Percentiles rank a stretch among this genome's conserved stretches.
Evolutionary conservation across 2,113 vertebrate genomes (phyloP).

Genomic region (Syrmaticus mikado): DNA sequence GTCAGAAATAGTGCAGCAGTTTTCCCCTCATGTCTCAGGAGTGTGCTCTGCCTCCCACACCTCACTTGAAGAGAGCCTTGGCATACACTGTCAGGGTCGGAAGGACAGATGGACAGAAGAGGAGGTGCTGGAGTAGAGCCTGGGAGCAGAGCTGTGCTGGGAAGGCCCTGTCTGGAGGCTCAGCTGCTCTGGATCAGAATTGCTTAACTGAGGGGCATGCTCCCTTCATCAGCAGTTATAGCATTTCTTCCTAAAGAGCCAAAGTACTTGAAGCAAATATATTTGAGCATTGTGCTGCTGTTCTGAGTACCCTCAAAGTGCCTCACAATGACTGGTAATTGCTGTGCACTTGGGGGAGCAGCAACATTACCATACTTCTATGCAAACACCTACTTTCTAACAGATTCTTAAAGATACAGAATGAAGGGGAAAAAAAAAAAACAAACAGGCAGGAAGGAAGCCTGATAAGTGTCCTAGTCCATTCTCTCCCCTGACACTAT

Average conservation of each 20-base stretch:
- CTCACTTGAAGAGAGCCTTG: neutral
- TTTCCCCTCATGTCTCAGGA: rapidly evolving
- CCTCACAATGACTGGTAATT: neutral
- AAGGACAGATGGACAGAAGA: neutral
- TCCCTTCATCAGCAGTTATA: neutral
- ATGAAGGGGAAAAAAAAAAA: rapidly evolving
- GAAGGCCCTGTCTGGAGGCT: neutral
- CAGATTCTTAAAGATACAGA: neutral
- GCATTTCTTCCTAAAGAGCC: neutral
- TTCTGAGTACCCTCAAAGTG: neutral
- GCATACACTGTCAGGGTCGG: neutral
- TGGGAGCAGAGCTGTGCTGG: neutral
- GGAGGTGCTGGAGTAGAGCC: neutral
- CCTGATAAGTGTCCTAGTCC: neutral
- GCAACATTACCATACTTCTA: neutral
- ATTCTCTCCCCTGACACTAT: neutral
- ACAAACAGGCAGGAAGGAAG: neutral
- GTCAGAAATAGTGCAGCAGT: neutral
- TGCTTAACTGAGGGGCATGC: neutral
- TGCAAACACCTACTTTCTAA: neutral
- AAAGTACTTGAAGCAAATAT: neutral
- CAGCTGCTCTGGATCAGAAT: neutral
- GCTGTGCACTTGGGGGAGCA: neutral
- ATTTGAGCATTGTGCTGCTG: neutral
- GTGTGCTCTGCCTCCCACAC: neutral